Percentiles rank a stretch among this genome's conserved stretches.
phyloP scores from a whole-genome alignment of 2,797 vertebrate species.

The Sibirionetta formosa region DNA sequence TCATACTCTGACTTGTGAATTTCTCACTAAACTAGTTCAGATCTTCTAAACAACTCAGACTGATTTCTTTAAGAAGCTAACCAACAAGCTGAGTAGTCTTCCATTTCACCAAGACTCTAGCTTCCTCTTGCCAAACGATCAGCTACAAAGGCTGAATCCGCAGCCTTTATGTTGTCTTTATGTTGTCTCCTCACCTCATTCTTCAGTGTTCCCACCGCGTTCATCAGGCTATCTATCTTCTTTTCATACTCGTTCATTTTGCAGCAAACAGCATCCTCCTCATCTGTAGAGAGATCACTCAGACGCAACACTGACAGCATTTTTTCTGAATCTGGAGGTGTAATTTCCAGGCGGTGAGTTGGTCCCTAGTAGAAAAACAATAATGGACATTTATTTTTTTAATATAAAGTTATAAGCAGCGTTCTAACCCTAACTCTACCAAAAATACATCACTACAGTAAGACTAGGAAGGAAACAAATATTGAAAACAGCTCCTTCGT shows the following conservation, averaged over 20 bases:
- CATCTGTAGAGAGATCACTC: conserved; percentile 90
- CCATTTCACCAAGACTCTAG: neutral
- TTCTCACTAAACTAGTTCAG: neutral
- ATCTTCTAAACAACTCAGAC: neutral
- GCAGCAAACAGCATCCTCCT: conserved; percentile 86
- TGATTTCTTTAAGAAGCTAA: neutral
- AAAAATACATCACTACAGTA: neutral
- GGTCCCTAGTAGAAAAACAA: conserved; percentile 81
- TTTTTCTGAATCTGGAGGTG: conserved; percentile 82
- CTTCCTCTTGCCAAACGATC: neutral
- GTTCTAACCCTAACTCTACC: neutral
- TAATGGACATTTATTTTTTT: neutral
- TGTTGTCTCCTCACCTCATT: conserved; percentile 85
- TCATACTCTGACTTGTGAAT: neutral
- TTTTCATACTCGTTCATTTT: conserved; percentile 90
- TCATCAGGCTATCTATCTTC: conserved; percentile 91
- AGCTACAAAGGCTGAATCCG: neutral
- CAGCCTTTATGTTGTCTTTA: neutral
- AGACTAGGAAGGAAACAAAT: neutral
- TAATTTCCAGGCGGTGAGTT: conserved; percentile 86
- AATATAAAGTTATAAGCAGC: neutral
- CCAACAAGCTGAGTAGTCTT: neutral
- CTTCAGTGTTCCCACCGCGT: conserved; percentile 89
- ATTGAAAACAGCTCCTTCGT: neutral
- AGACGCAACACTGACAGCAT: conserved; percentile 84